Conservation (phyloP, 2,113 vertebrate species). For the Mungos mungo region DNA sequence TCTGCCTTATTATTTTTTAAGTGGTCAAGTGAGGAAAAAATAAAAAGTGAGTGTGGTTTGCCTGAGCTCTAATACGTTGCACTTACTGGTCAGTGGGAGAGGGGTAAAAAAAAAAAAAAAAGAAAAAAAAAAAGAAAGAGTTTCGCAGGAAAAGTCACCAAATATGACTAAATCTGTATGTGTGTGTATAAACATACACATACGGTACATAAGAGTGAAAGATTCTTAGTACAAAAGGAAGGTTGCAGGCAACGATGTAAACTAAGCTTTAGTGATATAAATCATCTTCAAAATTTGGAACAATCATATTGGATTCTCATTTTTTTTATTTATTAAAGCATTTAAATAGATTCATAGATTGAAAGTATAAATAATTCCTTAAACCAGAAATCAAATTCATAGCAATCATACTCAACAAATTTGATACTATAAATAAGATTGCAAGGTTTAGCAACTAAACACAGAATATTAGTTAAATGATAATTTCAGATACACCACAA, state of each 20-base stretch:
- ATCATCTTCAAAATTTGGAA: background rate
- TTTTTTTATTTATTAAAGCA: conserved; percentile 42
- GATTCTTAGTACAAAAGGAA: background rate
- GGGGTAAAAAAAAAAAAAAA: no score
- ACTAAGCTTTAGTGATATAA: background rate
- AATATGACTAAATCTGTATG: background rate
- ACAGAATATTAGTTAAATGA: background rate
- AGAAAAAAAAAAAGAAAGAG: no score
- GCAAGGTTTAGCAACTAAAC: conserved; percentile 27
- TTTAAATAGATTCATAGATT: conserved; percentile 28
- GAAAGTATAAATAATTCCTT: conserved; percentile 52
- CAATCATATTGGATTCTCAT: background rate
- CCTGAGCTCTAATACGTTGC: no score
- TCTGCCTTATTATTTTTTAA: no score
- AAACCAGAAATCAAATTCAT: conserved; percentile 46
- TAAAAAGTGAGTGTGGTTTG: no score
- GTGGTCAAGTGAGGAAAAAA: no score
- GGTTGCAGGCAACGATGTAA: background rate
- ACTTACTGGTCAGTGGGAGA: no score
- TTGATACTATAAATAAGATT: background rate
- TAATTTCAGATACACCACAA: background rate
- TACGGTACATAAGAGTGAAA: background rate
- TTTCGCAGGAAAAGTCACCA: conserved; percentile 20
- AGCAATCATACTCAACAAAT: background rate
- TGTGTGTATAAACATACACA: background rate